Evolutionary conservation across 2,113 vertebrate genomes (phyloP).

Genomic region (Alaudala cheleensis): DNA sequence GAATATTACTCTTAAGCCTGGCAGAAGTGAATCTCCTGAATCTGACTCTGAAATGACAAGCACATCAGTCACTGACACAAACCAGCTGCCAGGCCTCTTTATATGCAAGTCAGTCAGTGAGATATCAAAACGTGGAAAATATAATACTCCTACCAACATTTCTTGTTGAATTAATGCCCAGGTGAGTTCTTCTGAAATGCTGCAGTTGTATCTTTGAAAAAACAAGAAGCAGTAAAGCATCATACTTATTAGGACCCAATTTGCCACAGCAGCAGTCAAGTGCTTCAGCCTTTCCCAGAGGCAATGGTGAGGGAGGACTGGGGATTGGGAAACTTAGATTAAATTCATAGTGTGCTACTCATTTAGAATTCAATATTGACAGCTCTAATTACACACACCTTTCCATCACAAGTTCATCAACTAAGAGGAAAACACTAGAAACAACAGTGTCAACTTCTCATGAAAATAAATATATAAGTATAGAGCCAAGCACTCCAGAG

Average conservation of each 20-base stretch:
- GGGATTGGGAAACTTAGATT: constrained; percentile 75
- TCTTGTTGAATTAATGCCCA: constrained; percentile 77
- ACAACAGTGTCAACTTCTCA: constrained; percentile 1
- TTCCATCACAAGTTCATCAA: constrained; percentile 72
- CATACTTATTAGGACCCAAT: constrained; percentile 80
- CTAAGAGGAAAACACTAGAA: constrained; percentile 60
- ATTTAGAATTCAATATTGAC: constrained; percentile 73
- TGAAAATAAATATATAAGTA: not conserved
- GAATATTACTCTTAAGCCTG: constrained; percentile 31
- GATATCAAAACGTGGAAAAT: constrained; percentile 70
- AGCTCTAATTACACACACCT: constrained; percentile 73
- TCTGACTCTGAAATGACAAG: constrained; percentile 45
- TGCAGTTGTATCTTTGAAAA: constrained; percentile 72
- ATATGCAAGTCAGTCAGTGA: constrained; percentile 71
- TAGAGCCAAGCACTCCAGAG: not conserved
- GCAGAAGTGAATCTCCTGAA: constrained; percentile 21
- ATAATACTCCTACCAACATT: constrained; percentile 67
- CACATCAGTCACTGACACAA: constrained; percentile 52
- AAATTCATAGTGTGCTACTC: constrained; percentile 69
- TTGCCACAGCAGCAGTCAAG: constrained; percentile 79
- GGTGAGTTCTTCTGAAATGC: constrained; percentile 74
- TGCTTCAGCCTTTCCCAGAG: constrained; percentile 73
- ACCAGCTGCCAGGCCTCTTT: constrained; percentile 62
- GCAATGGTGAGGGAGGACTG: constrained; percentile 57
- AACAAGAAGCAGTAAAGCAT: constrained; percentile 79